These are phyloP conservation scores for Drosophila suzukii DNA, from an alignment of 1,140 invertebrate genomes.

Conservation along the genomic window DNA sequence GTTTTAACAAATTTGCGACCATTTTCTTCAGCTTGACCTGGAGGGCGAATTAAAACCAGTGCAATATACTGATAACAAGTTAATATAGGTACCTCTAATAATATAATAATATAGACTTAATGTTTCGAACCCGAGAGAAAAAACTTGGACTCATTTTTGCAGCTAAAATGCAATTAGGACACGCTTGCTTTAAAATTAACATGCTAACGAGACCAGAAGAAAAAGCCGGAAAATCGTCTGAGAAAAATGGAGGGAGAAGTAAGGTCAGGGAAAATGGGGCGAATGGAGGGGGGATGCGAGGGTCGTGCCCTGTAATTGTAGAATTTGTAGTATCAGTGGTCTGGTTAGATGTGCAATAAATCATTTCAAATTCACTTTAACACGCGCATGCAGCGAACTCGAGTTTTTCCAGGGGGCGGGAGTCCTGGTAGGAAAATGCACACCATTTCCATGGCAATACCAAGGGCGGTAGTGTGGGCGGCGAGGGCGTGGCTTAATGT, in stretches of 20 bases:
- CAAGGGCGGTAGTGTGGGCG: too few species aligned
- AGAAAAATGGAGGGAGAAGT: background rate
- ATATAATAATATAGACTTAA: background rate
- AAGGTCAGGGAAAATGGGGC: background rate
- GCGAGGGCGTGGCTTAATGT: conserved; percentile 48
- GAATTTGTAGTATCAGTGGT: conserved; percentile 55
- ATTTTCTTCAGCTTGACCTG: background rate
- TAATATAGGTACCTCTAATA: background rate
- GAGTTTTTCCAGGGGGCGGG: conserved; percentile 1
- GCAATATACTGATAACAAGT: background rate
- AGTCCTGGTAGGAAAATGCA: background rate
- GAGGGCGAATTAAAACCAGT: background rate
- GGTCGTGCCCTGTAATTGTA: conserved; percentile 40
- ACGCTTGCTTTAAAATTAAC: conserved; percentile 53
- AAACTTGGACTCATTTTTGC: conserved; percentile 7
- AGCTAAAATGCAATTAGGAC: conserved; percentile 53
- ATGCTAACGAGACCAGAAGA: conserved; percentile 52
- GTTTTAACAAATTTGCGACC: too few species aligned
- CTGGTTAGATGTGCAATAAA: conserved; percentile 68
- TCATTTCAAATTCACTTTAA: conserved; percentile 81
- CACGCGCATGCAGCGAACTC: conserved; percentile 50
- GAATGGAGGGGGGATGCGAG: background rate
- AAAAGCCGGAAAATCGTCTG: conserved; percentile 19
- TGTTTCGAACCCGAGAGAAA: background rate
- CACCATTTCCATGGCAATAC: conserved; percentile 24